Conservation (phyloP, 2,888 invertebrate species). For the Adelphocoris suturalis region DNA sequence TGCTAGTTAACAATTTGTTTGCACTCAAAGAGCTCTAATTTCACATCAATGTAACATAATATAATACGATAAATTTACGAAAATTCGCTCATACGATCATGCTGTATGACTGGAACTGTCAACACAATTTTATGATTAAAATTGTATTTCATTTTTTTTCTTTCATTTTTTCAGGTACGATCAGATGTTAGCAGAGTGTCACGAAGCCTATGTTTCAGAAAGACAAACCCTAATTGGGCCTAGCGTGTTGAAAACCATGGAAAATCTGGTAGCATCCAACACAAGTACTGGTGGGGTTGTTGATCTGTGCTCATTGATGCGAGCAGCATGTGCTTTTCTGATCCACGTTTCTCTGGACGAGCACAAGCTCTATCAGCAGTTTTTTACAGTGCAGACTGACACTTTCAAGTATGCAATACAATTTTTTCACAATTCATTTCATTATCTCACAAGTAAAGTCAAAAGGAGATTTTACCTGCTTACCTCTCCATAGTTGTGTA, state of each 20-base stretch:
- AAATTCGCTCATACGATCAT: no score
- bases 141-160: no score
- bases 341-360: slow-evolving; percentile 97
- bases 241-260: slow-evolving; percentile 85
- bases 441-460: no score
- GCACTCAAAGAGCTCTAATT: no score
- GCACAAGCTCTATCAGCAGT: slow-evolving; percentile 92
- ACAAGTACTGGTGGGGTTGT: slow-evolving; percentile 78
- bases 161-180: slow-evolving; percentile 81
- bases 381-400: slow-evolving; percentile 86
- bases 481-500: no score
- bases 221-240: slow-evolving; percentile 85
- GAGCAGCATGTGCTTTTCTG: slow-evolving; percentile 93
- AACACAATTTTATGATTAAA: no score
- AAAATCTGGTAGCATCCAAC: slow-evolving; percentile 83
- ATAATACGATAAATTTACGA: no score
- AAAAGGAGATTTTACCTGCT: no score
- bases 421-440: background rate
- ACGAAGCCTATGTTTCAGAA: slow-evolving; percentile 89
- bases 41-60: no score
- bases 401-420: slow-evolving; percentile 82
- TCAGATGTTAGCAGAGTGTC: slow-evolving; percentile 87
- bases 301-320: slow-evolving; percentile 90
- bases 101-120: no score
- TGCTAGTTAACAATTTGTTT: no score